Base-by-base conservation (phyloP, 2,113 vertebrate genomes). In the Micronisus gabar region DNA sequence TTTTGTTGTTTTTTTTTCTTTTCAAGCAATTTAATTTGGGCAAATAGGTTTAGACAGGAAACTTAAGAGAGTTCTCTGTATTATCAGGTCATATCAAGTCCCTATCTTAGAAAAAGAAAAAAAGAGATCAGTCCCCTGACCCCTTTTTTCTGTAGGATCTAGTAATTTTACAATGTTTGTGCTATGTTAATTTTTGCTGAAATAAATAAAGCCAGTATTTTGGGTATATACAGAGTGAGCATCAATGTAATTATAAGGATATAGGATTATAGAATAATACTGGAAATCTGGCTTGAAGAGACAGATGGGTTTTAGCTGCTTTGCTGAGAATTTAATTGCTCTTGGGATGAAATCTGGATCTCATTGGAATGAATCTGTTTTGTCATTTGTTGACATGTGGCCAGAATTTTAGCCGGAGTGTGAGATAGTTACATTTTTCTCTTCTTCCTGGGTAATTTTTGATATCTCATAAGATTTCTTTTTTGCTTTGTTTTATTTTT, bases 261-360 rank as follows among this genome's bases (percentile, higher is more conserved):
- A 68, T 10, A 34, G 70, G 79, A 79, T 90, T 95, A 90, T 45
- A 29, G 86, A 85, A 71, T 78, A 91, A 40, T 71, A 90, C 40
- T 58, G 90, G 66, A 90, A 85, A 85, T 74, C 70, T 41, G 29
- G 4, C 61, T 85, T 92, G 82, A 85, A 53, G 74, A 75, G 88
- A 29, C 86, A 95, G 82, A 85, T 88, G 88, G 66, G 82, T 45
- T 96, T 85, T 88, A 95, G 47, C 52, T 94, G 75, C 71, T 93
- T 92, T 94, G 56, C 79, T 58, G 86, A 82, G 61, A 92, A 79
- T 95, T 90, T 92, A 88, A 79, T 92, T 95, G 52, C 56, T 88
- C 70, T 82, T 79, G 74, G 56, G n/a, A 53, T 82, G 79, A 90
- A 88, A 75, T 88, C 66, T 88, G 56, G 32, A 50, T 82, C 52